phyloP scores from a whole-genome alignment of 2,888 invertebrate species.

The Mythimna pallens region DNA sequence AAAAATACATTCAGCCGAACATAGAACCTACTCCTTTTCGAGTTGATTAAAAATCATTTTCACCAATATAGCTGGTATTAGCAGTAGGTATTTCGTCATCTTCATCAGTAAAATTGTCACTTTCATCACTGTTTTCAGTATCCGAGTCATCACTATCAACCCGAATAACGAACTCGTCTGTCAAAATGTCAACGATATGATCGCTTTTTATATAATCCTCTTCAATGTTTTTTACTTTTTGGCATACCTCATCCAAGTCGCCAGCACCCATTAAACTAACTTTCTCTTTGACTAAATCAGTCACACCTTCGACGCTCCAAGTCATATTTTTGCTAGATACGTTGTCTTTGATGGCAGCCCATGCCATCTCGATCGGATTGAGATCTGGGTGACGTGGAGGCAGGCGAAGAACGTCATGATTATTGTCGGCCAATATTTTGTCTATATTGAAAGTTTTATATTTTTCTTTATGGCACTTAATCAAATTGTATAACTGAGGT shows the following conservation, averaged over 20 bases:
- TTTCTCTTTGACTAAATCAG: neutral
- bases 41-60: no score
- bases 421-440: neutral
- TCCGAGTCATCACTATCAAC: neutral
- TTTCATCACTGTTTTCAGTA: no score
- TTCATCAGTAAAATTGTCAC: no score
- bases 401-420: slow-evolving; percentile 5
- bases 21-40: no score
- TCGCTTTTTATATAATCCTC: neutral
- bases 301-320: neutral
- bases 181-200: neutral
- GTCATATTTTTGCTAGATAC: neutral
- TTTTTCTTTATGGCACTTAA: neutral
- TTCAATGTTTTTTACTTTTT: slow-evolving; percentile 2
- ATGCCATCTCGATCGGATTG: slow-evolving; percentile 7
- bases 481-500: neutral
- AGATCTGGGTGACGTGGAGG: slow-evolving; percentile 5
- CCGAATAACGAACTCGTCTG: neutral
- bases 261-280: slow-evolving; percentile 8
- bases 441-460: neutral
- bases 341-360: slow-evolving; percentile 9
- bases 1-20: no score
- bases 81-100: no score
- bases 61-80: no score
- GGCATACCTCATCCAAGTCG: neutral